A percentile compares a stretch with the other conserved stretches of the same genome.
phyloP scores from a whole-genome alignment of 2,113 vertebrate species.

The Phalacrocorax pelagicus region DNA sequence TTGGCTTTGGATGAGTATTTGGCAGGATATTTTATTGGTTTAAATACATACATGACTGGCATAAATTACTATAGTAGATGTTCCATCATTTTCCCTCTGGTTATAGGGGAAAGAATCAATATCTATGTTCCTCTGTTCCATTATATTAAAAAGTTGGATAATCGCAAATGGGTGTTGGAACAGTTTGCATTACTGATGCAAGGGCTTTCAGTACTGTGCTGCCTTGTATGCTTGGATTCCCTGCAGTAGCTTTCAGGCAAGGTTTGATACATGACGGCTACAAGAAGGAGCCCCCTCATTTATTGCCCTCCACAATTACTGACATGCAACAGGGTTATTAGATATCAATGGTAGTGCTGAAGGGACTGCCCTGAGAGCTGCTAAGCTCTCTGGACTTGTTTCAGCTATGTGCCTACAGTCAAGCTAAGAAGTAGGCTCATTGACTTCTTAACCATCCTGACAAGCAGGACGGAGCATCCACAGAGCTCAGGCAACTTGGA shows the following conservation, averaged over 20 bases:
- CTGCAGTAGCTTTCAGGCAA: neutral
- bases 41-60: neutral
- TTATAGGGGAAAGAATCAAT: neutral
- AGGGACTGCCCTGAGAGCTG: neutral
- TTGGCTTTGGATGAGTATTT: neutral
- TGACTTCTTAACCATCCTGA: neutral
- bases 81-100: neutral
- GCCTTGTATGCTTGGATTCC: neutral
- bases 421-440: neutral
- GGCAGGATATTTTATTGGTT: constrained; percentile 16
- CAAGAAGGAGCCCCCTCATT: neutral
- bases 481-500: neutral
- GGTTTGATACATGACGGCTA: neutral
- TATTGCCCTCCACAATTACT: neutral
- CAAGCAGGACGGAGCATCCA: neutral
- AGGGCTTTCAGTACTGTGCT: neutral
- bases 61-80: constrained; percentile 34
- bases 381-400: neutral
- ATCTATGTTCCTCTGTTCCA: neutral
- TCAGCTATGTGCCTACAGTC: neutral
- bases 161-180: neutral
- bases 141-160: neutral
- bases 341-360: neutral
- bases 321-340: neutral
- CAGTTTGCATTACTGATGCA: neutral